A percentile compares a stretch with the other conserved stretches of the same genome.
Conservation (phyloP, 2,113 vertebrate species). For the Phylloscopus trochilus region DNA sequence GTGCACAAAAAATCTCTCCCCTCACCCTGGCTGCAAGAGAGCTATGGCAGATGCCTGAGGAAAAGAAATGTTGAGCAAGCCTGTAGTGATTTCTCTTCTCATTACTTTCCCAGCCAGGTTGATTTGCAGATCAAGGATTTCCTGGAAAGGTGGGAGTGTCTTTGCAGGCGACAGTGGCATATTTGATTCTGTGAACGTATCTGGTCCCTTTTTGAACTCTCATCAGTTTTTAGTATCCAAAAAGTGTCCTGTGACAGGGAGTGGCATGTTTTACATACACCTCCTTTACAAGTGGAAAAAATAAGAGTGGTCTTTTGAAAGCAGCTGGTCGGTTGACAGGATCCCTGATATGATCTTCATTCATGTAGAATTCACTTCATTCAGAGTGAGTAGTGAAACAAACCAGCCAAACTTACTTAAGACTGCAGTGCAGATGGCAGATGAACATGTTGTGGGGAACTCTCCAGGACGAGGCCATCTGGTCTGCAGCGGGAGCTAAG, state of each 20-base stretch:
- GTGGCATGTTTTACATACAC: not conserved
- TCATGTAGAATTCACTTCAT: not conserved
- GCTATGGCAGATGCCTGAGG: not conserved
- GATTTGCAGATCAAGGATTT: not conserved
- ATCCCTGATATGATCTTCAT: not conserved
- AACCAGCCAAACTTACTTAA: not conserved
- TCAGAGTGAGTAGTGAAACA: not conserved
- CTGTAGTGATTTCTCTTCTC: not conserved
- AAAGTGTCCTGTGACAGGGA: not conserved
- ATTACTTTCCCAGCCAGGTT: not conserved
- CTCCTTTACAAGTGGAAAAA: not conserved
- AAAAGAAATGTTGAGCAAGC: not conserved
- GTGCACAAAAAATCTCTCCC: not conserved
- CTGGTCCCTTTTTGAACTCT: not conserved
- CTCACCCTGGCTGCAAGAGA: not conserved
- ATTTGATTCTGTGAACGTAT: not conserved
- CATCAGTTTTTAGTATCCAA: not conserved
- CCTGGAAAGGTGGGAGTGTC: not conserved
- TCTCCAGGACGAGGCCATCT: not conserved
- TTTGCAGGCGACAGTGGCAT: not conserved
- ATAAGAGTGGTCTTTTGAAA: not conserved
- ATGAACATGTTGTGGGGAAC: not conserved
- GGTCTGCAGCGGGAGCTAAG: rapidly evolving
- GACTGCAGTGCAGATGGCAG: not conserved
- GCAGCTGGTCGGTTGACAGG: not conserved